Evolutionary conservation across 2,797 vertebrate genomes (phyloP).

Genomic region (Okamejei kenojei): DNA sequence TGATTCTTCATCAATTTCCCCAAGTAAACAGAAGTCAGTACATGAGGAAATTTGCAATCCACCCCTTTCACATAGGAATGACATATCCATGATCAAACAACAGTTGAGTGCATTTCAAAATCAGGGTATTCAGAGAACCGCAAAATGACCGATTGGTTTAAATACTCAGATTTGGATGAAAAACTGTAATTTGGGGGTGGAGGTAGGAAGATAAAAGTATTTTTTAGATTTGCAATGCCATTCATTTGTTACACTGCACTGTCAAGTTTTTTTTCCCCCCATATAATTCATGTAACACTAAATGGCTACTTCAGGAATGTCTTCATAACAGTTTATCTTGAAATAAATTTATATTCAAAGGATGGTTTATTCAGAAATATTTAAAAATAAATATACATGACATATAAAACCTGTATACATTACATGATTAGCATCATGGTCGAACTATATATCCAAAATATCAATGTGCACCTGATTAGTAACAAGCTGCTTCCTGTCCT

Average conservation of each 20-base stretch:
- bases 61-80: background rate
- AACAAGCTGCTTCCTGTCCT: constrained; percentile 8
- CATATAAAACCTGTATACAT: background rate
- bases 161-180: background rate
- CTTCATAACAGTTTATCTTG: background rate
- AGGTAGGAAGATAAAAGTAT: background rate
- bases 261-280: background rate
- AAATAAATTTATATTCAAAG: background rate
- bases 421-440: background rate
- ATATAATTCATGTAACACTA: background rate
- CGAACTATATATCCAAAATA: background rate
- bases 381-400: background rate
- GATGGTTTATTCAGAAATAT: background rate
- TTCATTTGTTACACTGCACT: background rate
- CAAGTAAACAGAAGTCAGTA: background rate
- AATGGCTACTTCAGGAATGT: too few relatives aligned
- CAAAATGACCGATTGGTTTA: background rate
- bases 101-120: background rate
- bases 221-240: background rate
- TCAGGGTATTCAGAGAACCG: background rate
- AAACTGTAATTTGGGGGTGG: background rate
- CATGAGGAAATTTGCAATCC: background rate
- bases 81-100: background rate
- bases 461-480: background rate
- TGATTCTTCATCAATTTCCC: background rate